phyloP scores from a whole-genome alignment of 2,113 vertebrate species.

The Corythornis vintsioides region DNA sequence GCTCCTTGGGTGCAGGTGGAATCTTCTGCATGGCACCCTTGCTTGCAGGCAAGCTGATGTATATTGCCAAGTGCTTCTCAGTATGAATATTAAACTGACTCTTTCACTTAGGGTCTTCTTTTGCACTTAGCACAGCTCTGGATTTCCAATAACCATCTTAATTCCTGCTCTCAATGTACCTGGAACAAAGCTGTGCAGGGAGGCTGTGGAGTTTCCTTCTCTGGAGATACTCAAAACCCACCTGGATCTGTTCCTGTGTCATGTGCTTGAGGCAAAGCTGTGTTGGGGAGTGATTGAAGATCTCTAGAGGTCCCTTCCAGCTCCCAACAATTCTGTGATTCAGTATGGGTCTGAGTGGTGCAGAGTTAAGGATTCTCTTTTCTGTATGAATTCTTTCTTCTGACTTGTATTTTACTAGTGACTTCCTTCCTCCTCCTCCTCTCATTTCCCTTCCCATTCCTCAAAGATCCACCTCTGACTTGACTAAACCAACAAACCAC shows the following conservation, averaged over 20 bases:
- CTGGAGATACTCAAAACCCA: too few relatives aligned
- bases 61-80: background rate
- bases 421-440: background rate
- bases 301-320: background rate
- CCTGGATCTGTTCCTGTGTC: too few relatives aligned
- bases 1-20: background rate
- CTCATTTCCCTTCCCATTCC: background rate
- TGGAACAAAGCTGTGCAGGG: too few relatives aligned
- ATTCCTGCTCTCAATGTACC: background rate
- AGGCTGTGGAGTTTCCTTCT: too few relatives aligned
- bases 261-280: too few relatives aligned
- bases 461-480: background rate
- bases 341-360: background rate
- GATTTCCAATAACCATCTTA: background rate
- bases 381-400: background rate
- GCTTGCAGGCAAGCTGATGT: background rate
- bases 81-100: background rate
- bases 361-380: background rate
- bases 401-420: background rate
- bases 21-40: background rate
- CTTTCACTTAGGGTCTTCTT: background rate
- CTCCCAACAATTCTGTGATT: too few relatives aligned
- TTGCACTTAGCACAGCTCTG: background rate
- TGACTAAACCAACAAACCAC: conserved; percentile 4
- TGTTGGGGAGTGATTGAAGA: too few relatives aligned